phyloP scores from a whole-genome alignment of 2,797 vertebrate species.

The Danio choprae region DNA sequence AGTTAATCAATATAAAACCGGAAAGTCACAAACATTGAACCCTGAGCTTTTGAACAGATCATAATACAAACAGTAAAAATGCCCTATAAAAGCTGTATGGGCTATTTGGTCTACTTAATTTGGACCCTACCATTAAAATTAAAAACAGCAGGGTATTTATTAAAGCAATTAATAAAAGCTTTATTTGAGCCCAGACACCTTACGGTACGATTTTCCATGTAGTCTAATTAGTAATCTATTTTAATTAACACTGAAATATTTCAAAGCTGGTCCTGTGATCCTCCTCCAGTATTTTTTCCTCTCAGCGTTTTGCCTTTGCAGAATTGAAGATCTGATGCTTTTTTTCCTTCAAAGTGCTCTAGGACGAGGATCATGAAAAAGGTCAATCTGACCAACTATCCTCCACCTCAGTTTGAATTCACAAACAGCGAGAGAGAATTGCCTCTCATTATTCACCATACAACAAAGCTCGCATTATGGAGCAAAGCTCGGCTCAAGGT shows the following conservation, averaged over 20 bases:
- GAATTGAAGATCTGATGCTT: conserved; percentile 2
- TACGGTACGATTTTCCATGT: neutral
- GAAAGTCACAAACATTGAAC: conserved; percentile 44
- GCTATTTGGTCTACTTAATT: conserved; percentile 34
- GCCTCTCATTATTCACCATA: conserved; percentile 33
- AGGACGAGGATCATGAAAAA: conserved; percentile 46
- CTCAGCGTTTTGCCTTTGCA: conserved; percentile 11
- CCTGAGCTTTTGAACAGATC: conserved; percentile 55
- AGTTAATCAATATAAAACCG: neutral
- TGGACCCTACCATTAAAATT: conserved; percentile 52
- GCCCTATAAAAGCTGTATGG: conserved; percentile 16
- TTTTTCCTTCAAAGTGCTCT: conserved; percentile 31
- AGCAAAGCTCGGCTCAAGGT: conserved; percentile 45
- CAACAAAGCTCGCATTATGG: conserved; percentile 32
- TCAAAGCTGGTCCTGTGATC: neutral
- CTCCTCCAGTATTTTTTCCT: conserved; percentile 20
- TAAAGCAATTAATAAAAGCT: conserved; percentile 20
- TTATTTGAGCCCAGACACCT: conserved; percentile 44
- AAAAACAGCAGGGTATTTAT: conserved; percentile 51
- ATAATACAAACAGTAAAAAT: neutral
- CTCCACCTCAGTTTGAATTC: conserved; percentile 31
- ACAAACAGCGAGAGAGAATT: conserved; percentile 48
- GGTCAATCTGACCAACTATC: conserved; percentile 44
- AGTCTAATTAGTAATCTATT: neutral
- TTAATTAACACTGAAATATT: neutral